Base-by-base conservation (phyloP, 2,797 vertebrate species). In the Tenualosa thibaudeaui region DNA sequence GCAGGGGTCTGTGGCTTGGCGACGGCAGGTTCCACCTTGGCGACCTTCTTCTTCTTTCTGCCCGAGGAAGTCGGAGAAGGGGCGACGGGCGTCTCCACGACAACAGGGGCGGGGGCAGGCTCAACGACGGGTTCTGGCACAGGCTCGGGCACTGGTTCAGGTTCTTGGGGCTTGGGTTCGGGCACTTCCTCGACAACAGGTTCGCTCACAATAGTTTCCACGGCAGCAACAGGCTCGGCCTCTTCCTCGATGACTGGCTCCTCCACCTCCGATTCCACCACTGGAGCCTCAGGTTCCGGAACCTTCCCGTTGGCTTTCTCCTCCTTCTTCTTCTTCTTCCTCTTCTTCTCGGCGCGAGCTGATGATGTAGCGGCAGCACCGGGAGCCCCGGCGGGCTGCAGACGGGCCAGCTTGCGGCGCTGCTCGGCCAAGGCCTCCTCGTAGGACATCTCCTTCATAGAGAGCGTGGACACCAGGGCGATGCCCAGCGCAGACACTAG, bases 401-500 rank as follows among this genome's bases (percentile, higher is more conserved):
- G 68, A 0, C 68, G 68, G 68, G 31, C 93, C 2, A 95, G 93
- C 81, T 96, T 93, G 82, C 93, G 95, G 40, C 96, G 95, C 88
- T 97, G 97, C 88, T 96, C 97, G 85, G 97, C 97, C 84, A 98
- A 92, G 75, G 97, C 97, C 90, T 98, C 97, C 89, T 98, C 97
- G 0, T 97, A 98, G 0, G 97, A 97, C 0, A 96, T 98, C 90
- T 98, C 97, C 90, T 97, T 98, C 97, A 97, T 97, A 87, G 97
- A 97, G 86, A 98, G 96, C 6, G 96, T 96, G 81, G 97, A 98
- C 81, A 98, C 96, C 81, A 98, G 90, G 81, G 96, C 96, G 87
- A 98, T 98, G 83, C 96, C 96, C 0, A 98, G 93, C 71, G 97
- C 97, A 0, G 97, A 98, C 89, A 98, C 91, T 83, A 98, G 94